These are phyloP conservation scores for Furcula furcula DNA, from an alignment of 2,888 invertebrate species.

Conservation along the genomic window DNA sequence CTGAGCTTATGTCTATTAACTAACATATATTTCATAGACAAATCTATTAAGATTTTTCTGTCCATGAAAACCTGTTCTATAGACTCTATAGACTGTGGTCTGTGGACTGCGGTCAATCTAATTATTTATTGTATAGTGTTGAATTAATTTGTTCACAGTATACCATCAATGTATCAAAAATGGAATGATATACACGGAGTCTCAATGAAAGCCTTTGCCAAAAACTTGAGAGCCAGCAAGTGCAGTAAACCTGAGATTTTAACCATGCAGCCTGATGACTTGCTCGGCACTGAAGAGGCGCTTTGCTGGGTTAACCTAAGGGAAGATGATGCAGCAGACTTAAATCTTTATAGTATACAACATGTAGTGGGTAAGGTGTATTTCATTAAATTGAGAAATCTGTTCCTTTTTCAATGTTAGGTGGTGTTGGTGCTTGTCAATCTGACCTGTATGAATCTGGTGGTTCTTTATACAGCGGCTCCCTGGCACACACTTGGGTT, in stretches of 20 bases:
- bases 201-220: constrained; percentile 86
- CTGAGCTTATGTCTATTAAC: too few species aligned
- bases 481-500: too few species aligned
- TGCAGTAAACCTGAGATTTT: constrained; percentile 85
- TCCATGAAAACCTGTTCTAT: too few species aligned
- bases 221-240: constrained; percentile 83
- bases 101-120: too few species aligned
- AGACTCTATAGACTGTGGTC: too few species aligned
- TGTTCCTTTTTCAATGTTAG: too few species aligned
- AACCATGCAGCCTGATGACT: constrained; percentile 74
- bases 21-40: too few species aligned
- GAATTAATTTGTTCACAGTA: constrained; percentile 59
- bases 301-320: constrained; percentile 86
- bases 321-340: constrained; percentile 81
- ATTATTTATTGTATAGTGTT: too few species aligned
- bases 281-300: constrained; percentile 84
- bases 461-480: too few species aligned
- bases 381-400: not conserved
- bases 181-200: constrained; percentile 93
- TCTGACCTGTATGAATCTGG: too few species aligned
- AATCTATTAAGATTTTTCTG: too few species aligned
- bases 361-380: constrained; percentile 78
- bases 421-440: too few species aligned
- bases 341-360: constrained; percentile 82
- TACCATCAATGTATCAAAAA: constrained; percentile 85